These are phyloP conservation scores for Ariopsis seemanni DNA, from an alignment of 2,113 vertebrate genomes.

Conservation along the genomic window DNA sequence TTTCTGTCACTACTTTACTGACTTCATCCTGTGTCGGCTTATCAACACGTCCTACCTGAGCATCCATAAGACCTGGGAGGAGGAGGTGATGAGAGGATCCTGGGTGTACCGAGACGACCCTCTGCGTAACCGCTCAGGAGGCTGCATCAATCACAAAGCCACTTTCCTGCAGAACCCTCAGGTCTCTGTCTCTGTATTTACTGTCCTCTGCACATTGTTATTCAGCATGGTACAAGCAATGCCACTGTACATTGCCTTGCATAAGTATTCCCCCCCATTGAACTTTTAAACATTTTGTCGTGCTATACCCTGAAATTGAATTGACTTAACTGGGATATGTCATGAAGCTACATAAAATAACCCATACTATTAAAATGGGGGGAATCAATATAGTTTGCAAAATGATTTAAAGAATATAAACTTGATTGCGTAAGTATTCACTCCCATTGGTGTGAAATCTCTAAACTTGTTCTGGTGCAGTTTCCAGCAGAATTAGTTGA, in stretches of 20 bases:
- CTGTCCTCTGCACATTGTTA: too few species aligned
- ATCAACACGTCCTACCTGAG: constrained; percentile 95
- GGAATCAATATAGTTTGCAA: neutral
- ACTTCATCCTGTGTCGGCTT: constrained; percentile 90
- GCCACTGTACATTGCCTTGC: neutral
- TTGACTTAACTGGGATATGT: neutral
- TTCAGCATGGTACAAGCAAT: neutral
- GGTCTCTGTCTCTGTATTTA: constrained; percentile 62
- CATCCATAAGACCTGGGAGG: constrained; percentile 96
- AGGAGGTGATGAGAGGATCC: constrained; percentile 75
- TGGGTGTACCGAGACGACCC: constrained; percentile 81
- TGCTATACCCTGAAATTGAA: neutral
- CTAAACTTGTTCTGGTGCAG: neutral
- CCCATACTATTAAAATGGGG: neutral
- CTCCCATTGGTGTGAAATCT: neutral
- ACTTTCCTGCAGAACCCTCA: constrained; percentile 94
- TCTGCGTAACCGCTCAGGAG: constrained; percentile 81
- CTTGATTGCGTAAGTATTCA: neutral
- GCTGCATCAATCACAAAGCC: constrained; percentile 87
- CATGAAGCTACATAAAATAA: neutral
- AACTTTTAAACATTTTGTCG: neutral
- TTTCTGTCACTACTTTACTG: constrained; percentile 85
- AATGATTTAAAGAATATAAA: neutral
- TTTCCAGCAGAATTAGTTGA: neutral
- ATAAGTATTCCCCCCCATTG: neutral